phyloP scores from a whole-genome alignment of 2,113 vertebrate species.

The Speoplatyrhinus poulsoni region DNA sequence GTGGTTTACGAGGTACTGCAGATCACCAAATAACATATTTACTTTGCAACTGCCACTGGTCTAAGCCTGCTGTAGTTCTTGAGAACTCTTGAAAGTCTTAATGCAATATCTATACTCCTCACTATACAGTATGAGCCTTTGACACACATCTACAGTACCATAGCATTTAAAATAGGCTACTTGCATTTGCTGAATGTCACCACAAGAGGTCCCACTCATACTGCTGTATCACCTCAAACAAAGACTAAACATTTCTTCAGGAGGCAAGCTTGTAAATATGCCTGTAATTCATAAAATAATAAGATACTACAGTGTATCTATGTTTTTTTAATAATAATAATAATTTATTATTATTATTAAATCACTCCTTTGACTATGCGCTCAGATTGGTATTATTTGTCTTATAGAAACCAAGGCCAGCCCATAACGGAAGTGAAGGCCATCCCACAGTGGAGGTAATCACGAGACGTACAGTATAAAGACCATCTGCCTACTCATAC shows the following conservation, averaged over 20 bases:
- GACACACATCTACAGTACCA: not conserved
- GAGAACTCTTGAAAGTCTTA: not conserved
- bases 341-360: too few species aligned
- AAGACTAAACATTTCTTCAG: not conserved
- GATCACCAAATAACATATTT: not conserved
- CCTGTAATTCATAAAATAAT: too few species aligned
- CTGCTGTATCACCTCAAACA: not conserved
- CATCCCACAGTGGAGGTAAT: too few species aligned
- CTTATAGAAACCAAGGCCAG: too few species aligned
- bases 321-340: too few species aligned
- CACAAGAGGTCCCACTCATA: conserved; percentile 49
- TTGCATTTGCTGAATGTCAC: conserved; percentile 9
- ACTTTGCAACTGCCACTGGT: not conserved
- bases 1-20: not conserved
- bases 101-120: conserved; percentile 2
- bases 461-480: too few species aligned
- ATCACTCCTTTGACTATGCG: too few species aligned
- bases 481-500: too few species aligned
- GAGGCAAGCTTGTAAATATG: too few species aligned
- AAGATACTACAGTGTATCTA: too few species aligned
- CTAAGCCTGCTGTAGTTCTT: not conserved
- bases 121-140: not conserved
- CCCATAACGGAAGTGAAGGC: too few species aligned
- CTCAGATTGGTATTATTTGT: too few species aligned
- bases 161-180: not conserved